Evolutionary conservation across 2,113 vertebrate species (phyloP), one percentile per base, ranked within the genome.

Genomic region (Cyanoliseus patagonus): DNA sequence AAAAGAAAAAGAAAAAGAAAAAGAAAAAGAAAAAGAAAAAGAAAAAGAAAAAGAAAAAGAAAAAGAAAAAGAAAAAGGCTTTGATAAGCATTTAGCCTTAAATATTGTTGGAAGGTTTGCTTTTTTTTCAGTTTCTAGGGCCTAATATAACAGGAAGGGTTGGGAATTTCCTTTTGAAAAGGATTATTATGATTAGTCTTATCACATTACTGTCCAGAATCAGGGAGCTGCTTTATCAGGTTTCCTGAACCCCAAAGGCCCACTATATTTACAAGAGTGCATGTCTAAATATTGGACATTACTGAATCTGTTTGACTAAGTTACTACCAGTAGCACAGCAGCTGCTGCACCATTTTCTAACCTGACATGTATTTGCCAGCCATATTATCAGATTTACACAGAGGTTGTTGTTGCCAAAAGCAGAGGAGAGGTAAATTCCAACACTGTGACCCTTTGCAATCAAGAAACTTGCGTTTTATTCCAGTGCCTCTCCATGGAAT

Each of bases 251-350:
- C 81, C 69, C 67, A 66, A 94, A 94, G 83, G 86, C 91, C 35
- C 37, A 55, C 37, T 73, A n/a, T 93, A 79, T 96, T 94, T 97
- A 78, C 94, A 95, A 87, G 83, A 95, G 81, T 77, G 88, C 89
- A 84, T 62, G 86, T 92, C 90, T 94, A 97, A 96, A 96, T 95
- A 96, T 95, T 96, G 91, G 92, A 89, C 88, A 91, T 79, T 62
- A 79, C 76, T 92, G 88, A 96, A 90, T 95, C 91, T 96, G 84
- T 96, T 96, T 97, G 94, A 93, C 95, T 92, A 96, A 96, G 94
- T 94, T 96, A 94, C 94, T 94, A 95, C 92, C 74, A 94, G 69
- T 73, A 91, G 83, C 86, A 89, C 74, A 94, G 86, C 96, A 96
- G 94, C 96, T 94, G 95, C 91, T 94, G 62, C 74, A 91, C 69